Evolutionary conservation across 2,797 vertebrate genomes (phyloP), one percentile per base, ranked within the genome.

Genomic region (Ambastaia sidthimunki): DNA sequence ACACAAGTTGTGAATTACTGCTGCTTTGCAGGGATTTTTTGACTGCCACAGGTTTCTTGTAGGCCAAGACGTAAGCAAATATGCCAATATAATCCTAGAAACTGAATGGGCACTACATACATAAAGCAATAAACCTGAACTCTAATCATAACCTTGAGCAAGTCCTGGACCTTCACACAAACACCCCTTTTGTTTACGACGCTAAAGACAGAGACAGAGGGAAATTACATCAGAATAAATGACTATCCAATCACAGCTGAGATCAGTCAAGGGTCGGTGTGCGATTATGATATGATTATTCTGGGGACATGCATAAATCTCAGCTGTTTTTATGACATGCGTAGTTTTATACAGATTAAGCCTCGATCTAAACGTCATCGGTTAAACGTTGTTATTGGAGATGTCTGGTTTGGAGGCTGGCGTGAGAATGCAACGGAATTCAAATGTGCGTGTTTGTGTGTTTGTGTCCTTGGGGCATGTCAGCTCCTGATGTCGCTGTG

Each of bases 141-240:
- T 74, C 47, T 70, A 71, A 57, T 71, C 7, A 48, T 81, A 81
- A 83, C 84, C 78, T 83, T 85, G 77, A 85, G 62, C 16, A 48
- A 54, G 79, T 71, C 71, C 80, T 74, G 72, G 82, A 73, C 68
- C 78, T 54, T 54, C 72, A 73, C 74, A 74, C 84, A 81, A 65
- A 80, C 82, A 72, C 75, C 44, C 63, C 72, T 80, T 28, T 83
- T 80, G 66, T 81, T 83, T 76, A 78, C 72, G 74, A 76, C 82
- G 50, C 71, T 80, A 72, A 81, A 84, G 76, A 73, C 67, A 50
- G 60, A 77, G 75, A 79, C 77, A 41, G 63, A 72, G 70, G 72
- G 67, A 83, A 78, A 86, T 84, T 66, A 81, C 85, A 66, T 65
- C 67, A 69, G 74, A 84, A 83, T 82, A 82, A 78, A 81, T 50